Percentiles rank a stretch among this genome's conserved stretches.
Conservation (phyloP, 2,888 invertebrate genomes). For the Lasioglossum lativentre region DNA sequence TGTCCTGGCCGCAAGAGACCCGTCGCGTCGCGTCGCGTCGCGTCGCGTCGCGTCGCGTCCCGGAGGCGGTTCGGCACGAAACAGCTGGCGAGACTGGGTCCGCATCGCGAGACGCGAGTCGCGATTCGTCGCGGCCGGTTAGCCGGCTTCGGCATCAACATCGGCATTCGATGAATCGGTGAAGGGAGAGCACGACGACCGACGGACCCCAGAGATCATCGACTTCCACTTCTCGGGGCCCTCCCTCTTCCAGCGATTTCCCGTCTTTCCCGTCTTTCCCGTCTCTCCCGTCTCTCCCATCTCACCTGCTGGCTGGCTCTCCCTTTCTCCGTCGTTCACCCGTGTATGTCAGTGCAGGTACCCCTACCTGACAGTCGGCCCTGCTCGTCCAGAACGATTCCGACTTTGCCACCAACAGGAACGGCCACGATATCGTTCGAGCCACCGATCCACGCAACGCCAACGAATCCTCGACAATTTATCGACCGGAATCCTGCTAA, state of each 20-base stretch:
- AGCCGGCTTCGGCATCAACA: neutral
- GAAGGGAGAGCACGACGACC: constrained; percentile 70
- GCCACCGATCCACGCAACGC: neutral
- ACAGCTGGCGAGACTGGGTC: constrained; percentile 76
- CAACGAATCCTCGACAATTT: neutral
- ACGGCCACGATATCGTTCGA: constrained; percentile 57
- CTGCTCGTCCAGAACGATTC: constrained; percentile 54
- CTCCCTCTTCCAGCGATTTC: constrained; percentile 17
- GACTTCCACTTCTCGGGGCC: constrained; percentile 68
- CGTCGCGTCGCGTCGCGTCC: constrained; percentile 45
- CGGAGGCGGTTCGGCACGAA: constrained; percentile 58
- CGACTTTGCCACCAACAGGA: neutral
- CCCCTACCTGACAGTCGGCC: constrained; percentile 22
- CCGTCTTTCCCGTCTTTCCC: neutral
- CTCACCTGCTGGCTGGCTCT: constrained; percentile 26
- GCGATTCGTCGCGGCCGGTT: constrained; percentile 31
- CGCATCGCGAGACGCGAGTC: constrained; percentile 64
- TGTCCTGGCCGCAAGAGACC: constrained; percentile 8
- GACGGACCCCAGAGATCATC: constrained; percentile 78
- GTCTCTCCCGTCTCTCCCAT: neutral
- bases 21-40: constrained; percentile 45
- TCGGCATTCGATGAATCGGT: constrained; percentile 75
- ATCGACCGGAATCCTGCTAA: neutral
- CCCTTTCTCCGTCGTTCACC: constrained; percentile 34
- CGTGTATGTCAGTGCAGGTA: neutral